Percentiles rank a stretch among this genome's conserved stretches.
Conservation (phyloP, 2,888 invertebrate genomes). For the Drosophila gaucha region DNA sequence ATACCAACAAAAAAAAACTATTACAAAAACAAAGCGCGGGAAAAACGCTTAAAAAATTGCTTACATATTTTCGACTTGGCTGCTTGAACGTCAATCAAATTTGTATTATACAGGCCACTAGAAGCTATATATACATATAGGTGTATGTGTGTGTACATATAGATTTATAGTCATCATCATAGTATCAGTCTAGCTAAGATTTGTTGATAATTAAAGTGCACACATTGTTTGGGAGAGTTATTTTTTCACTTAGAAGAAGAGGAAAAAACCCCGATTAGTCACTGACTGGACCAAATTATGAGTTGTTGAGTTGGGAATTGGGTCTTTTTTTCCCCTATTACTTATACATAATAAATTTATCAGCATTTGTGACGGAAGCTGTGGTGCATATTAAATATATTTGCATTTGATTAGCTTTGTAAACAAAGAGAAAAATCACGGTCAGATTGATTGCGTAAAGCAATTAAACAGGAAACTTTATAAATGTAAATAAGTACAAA, state of each 20-base stretch:
- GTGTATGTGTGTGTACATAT: background rate
- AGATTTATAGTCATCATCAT: too few relatives aligned
- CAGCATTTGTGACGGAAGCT: conserved; percentile 29
- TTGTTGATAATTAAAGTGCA: conserved; percentile 51
- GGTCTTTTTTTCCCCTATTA: conserved; percentile 35
- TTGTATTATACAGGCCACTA: conserved; percentile 7
- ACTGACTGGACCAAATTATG: conserved; percentile 28
- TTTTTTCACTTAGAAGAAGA: background rate
- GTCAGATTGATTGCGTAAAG: conserved; percentile 1
- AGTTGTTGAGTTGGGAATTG: background rate
- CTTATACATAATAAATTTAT: conserved; percentile 25
- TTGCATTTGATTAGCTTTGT: conserved; percentile 18
- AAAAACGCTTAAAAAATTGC: conserved; percentile 9
- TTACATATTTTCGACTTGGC: conserved; percentile 8
- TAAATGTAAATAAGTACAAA: background rate
- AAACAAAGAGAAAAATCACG: conserved; percentile 17
- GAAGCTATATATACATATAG: conserved; percentile 1
- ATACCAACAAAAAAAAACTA: conserved; percentile 3
- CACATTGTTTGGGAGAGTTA: conserved; percentile 25
- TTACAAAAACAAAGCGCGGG: conserved; percentile 5
- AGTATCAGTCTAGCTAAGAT: conserved; percentile 3
- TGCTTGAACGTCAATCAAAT: conserved; percentile 25
- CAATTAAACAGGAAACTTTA: background rate
- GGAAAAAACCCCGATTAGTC: conserved; percentile 58
- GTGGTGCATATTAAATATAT: conserved; percentile 12